Percentiles rank a stretch among this genome's conserved stretches.
phyloP scores from a whole-genome alignment of 2,113 vertebrate genomes.

The Prionailurus viverrinus region DNA sequence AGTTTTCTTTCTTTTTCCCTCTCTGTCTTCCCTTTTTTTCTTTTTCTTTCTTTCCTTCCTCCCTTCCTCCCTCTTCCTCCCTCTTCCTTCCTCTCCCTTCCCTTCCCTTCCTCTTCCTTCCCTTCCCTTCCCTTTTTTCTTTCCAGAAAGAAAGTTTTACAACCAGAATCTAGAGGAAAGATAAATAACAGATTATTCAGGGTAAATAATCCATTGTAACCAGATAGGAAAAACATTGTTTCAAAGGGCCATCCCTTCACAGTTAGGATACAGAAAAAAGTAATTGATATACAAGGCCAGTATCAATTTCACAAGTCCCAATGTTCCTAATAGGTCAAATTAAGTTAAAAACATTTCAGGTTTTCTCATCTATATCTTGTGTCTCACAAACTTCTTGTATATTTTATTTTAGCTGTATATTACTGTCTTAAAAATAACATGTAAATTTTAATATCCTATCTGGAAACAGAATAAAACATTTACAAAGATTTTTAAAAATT shows the following conservation, averaged over 20 bases:
- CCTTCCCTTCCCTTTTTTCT: neutral
- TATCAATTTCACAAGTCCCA: neutral
- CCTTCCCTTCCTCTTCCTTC: neutral
- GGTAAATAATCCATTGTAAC: conserved; percentile 36
- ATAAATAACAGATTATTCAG: neutral
- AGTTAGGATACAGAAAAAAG: neutral
- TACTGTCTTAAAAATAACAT: conserved; percentile 44
- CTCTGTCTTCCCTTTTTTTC: rapidly evolving
- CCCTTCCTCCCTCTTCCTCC: neutral
- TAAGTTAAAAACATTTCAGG: neutral
- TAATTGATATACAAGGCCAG: neutral
- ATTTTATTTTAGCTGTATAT: conserved; percentile 24
- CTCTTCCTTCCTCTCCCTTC: neutral
- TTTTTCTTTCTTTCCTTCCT: neutral
- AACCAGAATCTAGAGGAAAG: neutral
- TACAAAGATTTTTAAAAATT: neutral
- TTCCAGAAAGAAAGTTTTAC: neutral
- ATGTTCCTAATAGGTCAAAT: neutral
- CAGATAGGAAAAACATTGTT: neutral
- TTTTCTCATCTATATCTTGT: neutral
- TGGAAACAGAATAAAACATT: conserved; percentile 65
- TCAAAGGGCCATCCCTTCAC: neutral
- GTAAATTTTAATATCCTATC: too few relatives aligned
- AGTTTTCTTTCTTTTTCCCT: neutral
- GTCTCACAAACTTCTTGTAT: conserved; percentile 5